Base-by-base conservation (phyloP, 2,797 vertebrate species). In the Pangasius macronema region DNA sequence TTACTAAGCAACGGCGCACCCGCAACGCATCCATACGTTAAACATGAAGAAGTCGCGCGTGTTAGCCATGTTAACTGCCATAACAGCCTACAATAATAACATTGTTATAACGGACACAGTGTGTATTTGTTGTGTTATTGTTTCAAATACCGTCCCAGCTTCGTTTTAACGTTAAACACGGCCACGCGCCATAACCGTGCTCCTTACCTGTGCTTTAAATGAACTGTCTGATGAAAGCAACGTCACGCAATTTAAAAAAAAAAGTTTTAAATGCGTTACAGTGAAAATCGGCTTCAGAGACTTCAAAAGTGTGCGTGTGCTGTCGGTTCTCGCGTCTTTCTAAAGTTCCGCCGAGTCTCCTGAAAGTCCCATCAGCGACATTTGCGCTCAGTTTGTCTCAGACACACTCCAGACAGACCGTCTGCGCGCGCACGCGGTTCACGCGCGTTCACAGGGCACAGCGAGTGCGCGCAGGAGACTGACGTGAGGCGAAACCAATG, bases 331-430 rank as follows among this genome's bases (percentile, higher is more conserved):
- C 88, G 83, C 67, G 87, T 75, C 84, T 83, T 55, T 61, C 53
- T 81, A 92, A 91, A 92, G 90, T 91, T 90, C 93, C 90, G 83
- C 91, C 91, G 91, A 90, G 91, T 87, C 51, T 90, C 39, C 82
- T 59, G 86, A 42, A 85, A 59, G 83, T 73, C 67, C 80, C 70
- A 13, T 16, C 68, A 10, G 83, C 65, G 82, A 83, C 63, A 93
- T 94, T 95, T 88, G 84, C 93, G 92, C 95, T 95, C 95, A 95
- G 95, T 95, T 95, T 95, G 94, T 95, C 95, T 95, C 95, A 96
- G 95, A 96, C 95, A 95, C 93, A 95, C 94, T 95, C 95, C 96
- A 96, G 96, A 96, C 96, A 95, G 94, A 95, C 95, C 93, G 94
- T 91, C 93, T 90, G 92, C 85, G 90, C 94, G 93, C 93, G 93